Evolutionary conservation across 2,113 vertebrate genomes (phyloP).

Genomic region (Tichodroma muraria): DNA sequence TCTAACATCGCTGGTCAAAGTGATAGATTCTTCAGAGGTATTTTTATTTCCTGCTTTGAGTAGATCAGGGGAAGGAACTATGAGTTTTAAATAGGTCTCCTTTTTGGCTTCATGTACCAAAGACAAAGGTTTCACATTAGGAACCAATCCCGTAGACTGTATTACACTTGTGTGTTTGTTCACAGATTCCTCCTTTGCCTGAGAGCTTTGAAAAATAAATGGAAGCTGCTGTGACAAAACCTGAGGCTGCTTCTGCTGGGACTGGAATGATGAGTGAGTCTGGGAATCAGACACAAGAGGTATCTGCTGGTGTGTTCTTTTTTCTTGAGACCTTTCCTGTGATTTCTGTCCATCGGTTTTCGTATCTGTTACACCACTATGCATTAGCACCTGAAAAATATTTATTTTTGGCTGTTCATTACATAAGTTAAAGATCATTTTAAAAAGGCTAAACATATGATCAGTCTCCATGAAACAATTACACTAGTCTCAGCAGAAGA

Average conservation of each 20-base stretch:
- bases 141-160: slow-evolving; percentile 84
- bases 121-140: slow-evolving; percentile 79
- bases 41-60: slow-evolving; percentile 80
- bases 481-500: neutral
- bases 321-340: slow-evolving; percentile 74
- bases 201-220: slow-evolving; percentile 82
- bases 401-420: neutral
- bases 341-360: slow-evolving; percentile 75
- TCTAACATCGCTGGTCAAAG: slow-evolving; percentile 76
- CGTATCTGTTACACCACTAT: slow-evolving; percentile 72
- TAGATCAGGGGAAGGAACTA: slow-evolving; percentile 73
- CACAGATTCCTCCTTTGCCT: slow-evolving; percentile 80
- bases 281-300: slow-evolving; percentile 76
- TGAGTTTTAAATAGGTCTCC: slow-evolving; percentile 80
- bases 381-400: slow-evolving; percentile 80
- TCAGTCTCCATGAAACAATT: neutral
- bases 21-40: slow-evolving; percentile 73
- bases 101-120: slow-evolving; percentile 83
- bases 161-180: slow-evolving; percentile 93
- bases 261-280: slow-evolving; percentile 77
- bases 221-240: slow-evolving; percentile 82
- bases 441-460: neutral
- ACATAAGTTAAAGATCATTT: neutral
- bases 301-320: slow-evolving; percentile 79
- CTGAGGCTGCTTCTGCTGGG: slow-evolving; percentile 79